These are phyloP conservation scores for Corythoichthys haematopterus DNA, from an alignment of 2,113 vertebrate genomes.

Conservation along the genomic window DNA sequence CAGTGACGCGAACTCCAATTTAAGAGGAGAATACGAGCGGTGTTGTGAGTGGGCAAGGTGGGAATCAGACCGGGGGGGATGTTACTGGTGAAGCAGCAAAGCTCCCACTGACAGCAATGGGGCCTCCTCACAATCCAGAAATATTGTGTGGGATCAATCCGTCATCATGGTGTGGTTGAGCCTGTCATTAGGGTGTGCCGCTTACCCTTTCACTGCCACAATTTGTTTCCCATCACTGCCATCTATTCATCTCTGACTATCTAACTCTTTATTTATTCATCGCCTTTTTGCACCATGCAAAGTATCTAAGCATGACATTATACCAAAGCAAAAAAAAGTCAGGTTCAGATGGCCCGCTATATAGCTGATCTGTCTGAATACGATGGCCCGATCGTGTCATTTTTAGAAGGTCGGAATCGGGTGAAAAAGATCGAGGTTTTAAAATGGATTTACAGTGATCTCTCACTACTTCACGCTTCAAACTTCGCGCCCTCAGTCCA, in stretches of 20 bases:
- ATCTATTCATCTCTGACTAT: constrained; percentile 38
- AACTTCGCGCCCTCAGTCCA: too few relatives aligned
- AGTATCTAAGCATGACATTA: too few relatives aligned
- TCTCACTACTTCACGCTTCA: too few relatives aligned
- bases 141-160: constrained; percentile 65
- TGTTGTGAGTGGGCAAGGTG: constrained; percentile 40
- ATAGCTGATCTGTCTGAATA: too few relatives aligned
- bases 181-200: constrained; percentile 48
- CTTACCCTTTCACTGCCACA: constrained; percentile 52
- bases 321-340: too few relatives aligned
- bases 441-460: too few relatives aligned
- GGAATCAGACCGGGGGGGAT: constrained; percentile 36
- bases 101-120: constrained; percentile 61
- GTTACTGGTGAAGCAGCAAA: constrained; percentile 43
- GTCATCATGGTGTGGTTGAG: constrained; percentile 49
- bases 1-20: too few relatives aligned
- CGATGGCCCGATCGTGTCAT: too few relatives aligned
- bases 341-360: too few relatives aligned
- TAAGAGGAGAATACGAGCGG: too few relatives aligned
- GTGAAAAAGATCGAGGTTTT: too few relatives aligned
- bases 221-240: constrained; percentile 59
- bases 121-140: constrained; percentile 54
- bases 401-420: too few relatives aligned
- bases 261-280: constrained; percentile 43
- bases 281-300: constrained; percentile 16